A percentile compares a stretch with the other conserved stretches of the same genome.
Conservation (phyloP, 2,888 invertebrate species). For the Oligia strigilis region DNA sequence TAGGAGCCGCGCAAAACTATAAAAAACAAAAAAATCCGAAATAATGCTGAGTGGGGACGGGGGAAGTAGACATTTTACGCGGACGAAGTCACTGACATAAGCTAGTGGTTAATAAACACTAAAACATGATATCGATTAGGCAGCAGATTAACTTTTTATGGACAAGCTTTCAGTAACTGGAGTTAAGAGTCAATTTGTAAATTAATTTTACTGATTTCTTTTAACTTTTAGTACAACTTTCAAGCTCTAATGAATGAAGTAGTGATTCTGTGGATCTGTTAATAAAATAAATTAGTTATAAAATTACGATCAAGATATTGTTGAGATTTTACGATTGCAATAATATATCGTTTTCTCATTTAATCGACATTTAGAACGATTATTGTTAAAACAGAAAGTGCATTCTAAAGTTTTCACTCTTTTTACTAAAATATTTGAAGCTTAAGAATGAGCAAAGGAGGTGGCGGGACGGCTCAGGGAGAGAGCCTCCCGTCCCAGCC, state of each 20-base stretch:
- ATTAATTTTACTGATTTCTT: neutral
- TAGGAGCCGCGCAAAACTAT: neutral
- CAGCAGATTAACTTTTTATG: neutral
- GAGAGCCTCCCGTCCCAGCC: no score
- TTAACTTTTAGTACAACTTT: neutral
- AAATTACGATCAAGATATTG: neutral
- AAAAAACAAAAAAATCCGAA: neutral
- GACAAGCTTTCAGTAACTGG: neutral
- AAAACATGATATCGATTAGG: neutral
- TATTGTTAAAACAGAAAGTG: conserved; percentile 34
- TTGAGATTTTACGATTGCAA: conserved; percentile 30
- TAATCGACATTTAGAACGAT: conserved; percentile 10
- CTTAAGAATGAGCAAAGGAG: neutral
- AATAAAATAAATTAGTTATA: neutral
- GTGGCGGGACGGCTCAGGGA: no score
- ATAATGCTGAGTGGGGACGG: neutral
- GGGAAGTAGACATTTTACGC: neutral
- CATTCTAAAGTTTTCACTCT: conserved; percentile 10
- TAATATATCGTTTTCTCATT: conserved; percentile 34
- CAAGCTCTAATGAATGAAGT: neutral
- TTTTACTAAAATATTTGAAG: conserved; percentile 7
- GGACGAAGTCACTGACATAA: no score
- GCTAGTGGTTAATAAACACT: neutral
- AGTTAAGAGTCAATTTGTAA: neutral
- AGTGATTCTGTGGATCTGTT: neutral